Base-by-base conservation (phyloP, 2,888 invertebrate genomes). In the Ceraclea dissimilis region DNA sequence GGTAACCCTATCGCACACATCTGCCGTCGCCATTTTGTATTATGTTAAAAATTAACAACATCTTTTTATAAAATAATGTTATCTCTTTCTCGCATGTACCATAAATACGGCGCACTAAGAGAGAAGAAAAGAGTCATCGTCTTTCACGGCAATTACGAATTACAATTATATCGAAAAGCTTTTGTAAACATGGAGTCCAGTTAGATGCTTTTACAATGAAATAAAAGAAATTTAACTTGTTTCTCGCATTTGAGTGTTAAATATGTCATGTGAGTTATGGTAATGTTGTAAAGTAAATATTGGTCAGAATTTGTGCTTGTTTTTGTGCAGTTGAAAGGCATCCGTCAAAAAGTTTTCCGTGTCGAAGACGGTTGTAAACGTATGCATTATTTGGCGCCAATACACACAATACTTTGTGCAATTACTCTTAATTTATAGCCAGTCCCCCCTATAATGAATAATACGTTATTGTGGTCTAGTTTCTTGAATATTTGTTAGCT, bases 11-110 rank as follows among this genome's bases (percentile, higher is more conserved):
- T 4, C 13, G n/a, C 39, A 46, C 54, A 58, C 60, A 60, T 60
- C 60, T 60, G 60, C 60, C 57, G 56, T 47, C 58, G 60, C 60
- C 60, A 60, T 60, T 60, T 60, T 58, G 55, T 56, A 56, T 51
- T 50, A 49, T 57, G 49, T 47, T 58, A 39, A 51, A 51, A 20
- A 16, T 47, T 47, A 11, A 18, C 20, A 18, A 20, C 20, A 19
- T 10, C 47, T 18, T 31, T 26, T 31, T 46, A 17, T 19, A 31
- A 52, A 48, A 57, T 57, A 48, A 19, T 19, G 19, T 22, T 39
- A 51, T 51, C 34, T 54, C 53, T 57, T 44, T 54, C 51, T 49
- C 4, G 2, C 46, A 10, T 6, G 16, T 18, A 10, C 19, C 10
- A 11, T 18, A 10, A 16, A n/a, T 46, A 46, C 19, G 19, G 5